Evolutionary conservation across 2,797 vertebrate genomes (phyloP).

Genomic region (Etheostoma nigrum): DNA sequence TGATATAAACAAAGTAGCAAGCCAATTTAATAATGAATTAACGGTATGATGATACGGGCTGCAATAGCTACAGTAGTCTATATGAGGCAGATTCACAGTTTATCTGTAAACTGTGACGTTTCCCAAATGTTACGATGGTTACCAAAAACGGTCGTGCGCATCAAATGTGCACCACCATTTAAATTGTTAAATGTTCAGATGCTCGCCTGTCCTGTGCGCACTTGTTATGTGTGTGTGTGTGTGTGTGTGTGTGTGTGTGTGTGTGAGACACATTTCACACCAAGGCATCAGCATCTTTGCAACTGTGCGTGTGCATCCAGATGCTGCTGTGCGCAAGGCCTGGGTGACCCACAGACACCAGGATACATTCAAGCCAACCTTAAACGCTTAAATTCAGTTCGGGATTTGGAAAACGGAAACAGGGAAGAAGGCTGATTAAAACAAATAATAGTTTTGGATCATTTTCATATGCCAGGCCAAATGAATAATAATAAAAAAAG

Average conservation of each 20-base stretch:
- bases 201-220: not conserved
- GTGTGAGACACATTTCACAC: slow-evolving; percentile 30
- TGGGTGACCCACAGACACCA: not conserved
- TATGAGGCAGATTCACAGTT: not conserved
- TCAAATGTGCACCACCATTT: not conserved
- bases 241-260: not conserved
- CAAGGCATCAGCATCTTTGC: slow-evolving; percentile 46
- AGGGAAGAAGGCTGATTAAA: slow-evolving; percentile 27
- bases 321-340: not conserved
- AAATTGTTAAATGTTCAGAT: not conserved
- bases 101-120: not conserved
- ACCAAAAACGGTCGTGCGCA: not conserved
- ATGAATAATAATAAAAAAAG: slow-evolving; percentile 7
- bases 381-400: not conserved
- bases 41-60: not conserved
- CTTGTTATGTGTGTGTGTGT: not conserved
- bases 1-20: not conserved
- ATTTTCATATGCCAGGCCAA: slow-evolving; percentile 16
- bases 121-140: not conserved
- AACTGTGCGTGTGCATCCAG: not conserved
- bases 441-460: slow-evolving; percentile 40
- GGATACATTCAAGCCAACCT: not conserved
- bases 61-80: too few species aligned
- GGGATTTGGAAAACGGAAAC: slow-evolving; percentile 13
- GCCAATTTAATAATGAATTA: not conserved